Percentiles rank a stretch among this genome's conserved stretches.
Conservation (phyloP, 2,888 invertebrate genomes). For the Protula sp. region DNA sequence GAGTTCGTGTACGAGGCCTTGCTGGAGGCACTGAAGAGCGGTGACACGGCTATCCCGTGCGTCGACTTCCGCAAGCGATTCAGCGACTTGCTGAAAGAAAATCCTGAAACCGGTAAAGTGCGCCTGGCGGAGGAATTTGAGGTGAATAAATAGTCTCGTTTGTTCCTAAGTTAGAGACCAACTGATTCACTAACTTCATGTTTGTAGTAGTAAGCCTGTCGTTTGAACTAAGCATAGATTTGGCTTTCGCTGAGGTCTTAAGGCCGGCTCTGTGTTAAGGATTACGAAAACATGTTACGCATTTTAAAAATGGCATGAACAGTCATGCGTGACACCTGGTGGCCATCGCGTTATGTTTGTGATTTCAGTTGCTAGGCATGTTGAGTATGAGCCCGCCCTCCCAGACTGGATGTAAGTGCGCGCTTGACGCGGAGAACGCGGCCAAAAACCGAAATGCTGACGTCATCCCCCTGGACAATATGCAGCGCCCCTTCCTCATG, state of each 20-base stretch:
- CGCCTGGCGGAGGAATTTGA: slow-evolving; percentile 22
- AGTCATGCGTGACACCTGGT: no score
- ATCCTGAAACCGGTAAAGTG: slow-evolving; percentile 20
- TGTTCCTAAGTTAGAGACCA: no score
- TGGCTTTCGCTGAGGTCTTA: no score
- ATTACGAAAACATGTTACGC: no score
- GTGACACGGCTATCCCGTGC: slow-evolving; percentile 26
- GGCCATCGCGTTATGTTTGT: no score
- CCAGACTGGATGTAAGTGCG: slow-evolving; percentile 16
- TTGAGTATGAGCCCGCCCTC: slow-evolving; percentile 1
- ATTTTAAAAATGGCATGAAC: no score
- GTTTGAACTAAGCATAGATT: no score
- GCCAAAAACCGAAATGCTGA: slow-evolving; percentile 17
- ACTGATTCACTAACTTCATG: no score
- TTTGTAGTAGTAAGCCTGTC: no score
- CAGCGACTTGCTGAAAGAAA: slow-evolving; percentile 14
- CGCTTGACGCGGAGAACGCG: slow-evolving; percentile 18
- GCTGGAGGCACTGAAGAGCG: slow-evolving; percentile 26
- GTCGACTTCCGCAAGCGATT: slow-evolving; percentile 20
- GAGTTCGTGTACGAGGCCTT: slow-evolving; percentile 28
- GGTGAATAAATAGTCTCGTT: no score
- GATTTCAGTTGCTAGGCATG: slow-evolving; percentile 1
- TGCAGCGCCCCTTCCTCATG: slow-evolving; percentile 19
- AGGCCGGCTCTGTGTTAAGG: no score
- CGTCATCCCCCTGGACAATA: slow-evolving; percentile 10